Base-by-base conservation (phyloP, 2,113 vertebrate species). In the Melanerpes aurifrons region DNA sequence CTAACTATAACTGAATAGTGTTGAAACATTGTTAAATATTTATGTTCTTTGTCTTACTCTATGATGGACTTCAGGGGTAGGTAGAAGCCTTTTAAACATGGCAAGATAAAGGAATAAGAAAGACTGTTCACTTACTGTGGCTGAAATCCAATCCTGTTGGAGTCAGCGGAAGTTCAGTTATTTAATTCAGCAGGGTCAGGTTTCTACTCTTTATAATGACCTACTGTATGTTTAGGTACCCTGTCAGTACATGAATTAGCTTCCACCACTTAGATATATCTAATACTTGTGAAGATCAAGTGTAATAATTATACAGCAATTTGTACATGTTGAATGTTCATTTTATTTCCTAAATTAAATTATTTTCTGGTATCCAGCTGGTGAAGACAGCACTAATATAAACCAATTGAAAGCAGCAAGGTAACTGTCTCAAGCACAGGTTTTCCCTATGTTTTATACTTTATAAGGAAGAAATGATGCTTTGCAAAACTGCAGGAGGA, bases 141-240 rank as follows among this genome's bases (percentile, higher is more conserved):
- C 26, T 85, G 47, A 90, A 87, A 79, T 70, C 28, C 61, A 73
- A 25, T 20, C 32, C 43, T 28, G 12, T 12, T 85, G 47, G 43
- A 91, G 57, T 80, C 72, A 37, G 50, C 78, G 22, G 48, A 78
- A 84, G 54, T 81, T 87, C 48, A 73, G 72, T 50, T 76, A 32
- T 77, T 92, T 76, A 57, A 32, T 76, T 77, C 25, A 35, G 37
- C 47, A 61, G 15, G 12, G 31, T 90, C 47, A 37, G 31, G 43
- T 90, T 94, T 93, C 82, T 72, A 3, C 35, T 92, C 58, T 82
- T 92, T 81, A 48, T 91, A 81, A 75, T 72, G 45, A 88, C 45
- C 59, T 86, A 0, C 40, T 68, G 22, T 61, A 68, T 89, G 32
- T 87, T 91, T 94, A 64, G 64, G 69, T 31, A 58, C 32, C 8